Evolutionary conservation across 1,140 invertebrate genomes (phyloP), one percentile per base, ranked within the genome.

Genomic region (Zaprionus tsacasi): DNA sequence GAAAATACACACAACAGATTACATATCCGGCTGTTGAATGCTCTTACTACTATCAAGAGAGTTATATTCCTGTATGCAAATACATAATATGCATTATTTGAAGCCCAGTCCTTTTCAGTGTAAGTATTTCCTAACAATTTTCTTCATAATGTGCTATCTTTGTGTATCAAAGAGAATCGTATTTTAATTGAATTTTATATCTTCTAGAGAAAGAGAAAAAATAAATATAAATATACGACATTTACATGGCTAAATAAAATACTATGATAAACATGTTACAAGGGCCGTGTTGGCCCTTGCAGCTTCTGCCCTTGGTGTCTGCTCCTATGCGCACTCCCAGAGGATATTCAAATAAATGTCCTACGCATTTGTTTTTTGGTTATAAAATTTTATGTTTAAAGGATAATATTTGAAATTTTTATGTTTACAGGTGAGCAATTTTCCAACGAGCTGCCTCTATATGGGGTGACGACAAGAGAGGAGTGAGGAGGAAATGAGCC

Each of bases 361-460:
- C 85, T 89, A 89, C 81, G 85, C 81, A 89, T 89, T 89, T 89
- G 85, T 89, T 89, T 88, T 85, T 88, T 60, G 65, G 63, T 74
- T 89, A 89, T 89, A 89, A 89, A 89, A 89, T 89, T 89, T 89
- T 89, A 89, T 89, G 85, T 89, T 89, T 89, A 89, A 89, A 89
- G 85, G 81, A 89, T 89, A 89, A 89, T 89, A 85, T 89, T 89
- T 90, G 68, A 71, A 89, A 89, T 79, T 89, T 89, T 89, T 89
- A 89, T 89, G 85, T 89, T 79, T 89, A 85, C 85, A 89, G 86
- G 86, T 89, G 78, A 89, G 70, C 85, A 89, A 88, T 89, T 89
- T 87, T 80, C 67, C 83, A 82, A 69, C 76, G 70, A 78, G 73
- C 63, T 70, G 71, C 61, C 48, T 45, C 38, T 60, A 43, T 30